phyloP scores from a whole-genome alignment of 2,888 invertebrate species.

The Mantis religiosa region DNA sequence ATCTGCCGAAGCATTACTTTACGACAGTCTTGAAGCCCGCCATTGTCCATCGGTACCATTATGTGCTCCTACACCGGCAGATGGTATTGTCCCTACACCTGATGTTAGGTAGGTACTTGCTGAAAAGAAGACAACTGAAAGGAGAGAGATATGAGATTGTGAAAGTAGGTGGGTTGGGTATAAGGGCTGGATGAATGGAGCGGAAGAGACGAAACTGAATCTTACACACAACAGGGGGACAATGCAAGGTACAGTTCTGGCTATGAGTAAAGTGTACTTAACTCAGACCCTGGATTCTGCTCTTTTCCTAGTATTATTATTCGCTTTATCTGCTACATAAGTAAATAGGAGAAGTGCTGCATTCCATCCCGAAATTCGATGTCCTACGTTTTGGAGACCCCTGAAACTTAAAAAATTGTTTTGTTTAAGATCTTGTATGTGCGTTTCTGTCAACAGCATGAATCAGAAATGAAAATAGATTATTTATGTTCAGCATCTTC shows the following conservation, averaged over 20 bases:
- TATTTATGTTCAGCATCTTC: too few species aligned
- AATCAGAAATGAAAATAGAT: too few species aligned
- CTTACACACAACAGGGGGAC: background rate
- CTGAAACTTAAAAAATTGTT: too few species aligned
- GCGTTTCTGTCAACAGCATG: too few species aligned
- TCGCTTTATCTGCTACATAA: too few species aligned
- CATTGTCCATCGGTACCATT: background rate
- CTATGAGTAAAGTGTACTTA: background rate
- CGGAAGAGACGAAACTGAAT: constrained; percentile 4
- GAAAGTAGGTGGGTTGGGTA: background rate
- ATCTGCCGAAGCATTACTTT: background rate
- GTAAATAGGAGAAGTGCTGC: too few species aligned
- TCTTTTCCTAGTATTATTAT: too few species aligned
- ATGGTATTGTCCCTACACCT: background rate
- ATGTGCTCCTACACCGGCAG: background rate
- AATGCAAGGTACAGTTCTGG: background rate
- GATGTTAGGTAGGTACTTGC: background rate
- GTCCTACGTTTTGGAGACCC: too few species aligned
- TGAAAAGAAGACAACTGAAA: background rate
- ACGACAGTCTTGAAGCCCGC: background rate
- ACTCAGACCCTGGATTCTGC: too few species aligned
- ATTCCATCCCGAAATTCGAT: too few species aligned
- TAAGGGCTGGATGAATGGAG: background rate
- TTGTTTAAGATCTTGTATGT: too few species aligned
- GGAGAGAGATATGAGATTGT: background rate